A percentile compares a stretch with the other conserved stretches of the same genome.
Conservation (phyloP, 2,797 vertebrate genomes). For the Philypnodon macrostomus region DNA sequence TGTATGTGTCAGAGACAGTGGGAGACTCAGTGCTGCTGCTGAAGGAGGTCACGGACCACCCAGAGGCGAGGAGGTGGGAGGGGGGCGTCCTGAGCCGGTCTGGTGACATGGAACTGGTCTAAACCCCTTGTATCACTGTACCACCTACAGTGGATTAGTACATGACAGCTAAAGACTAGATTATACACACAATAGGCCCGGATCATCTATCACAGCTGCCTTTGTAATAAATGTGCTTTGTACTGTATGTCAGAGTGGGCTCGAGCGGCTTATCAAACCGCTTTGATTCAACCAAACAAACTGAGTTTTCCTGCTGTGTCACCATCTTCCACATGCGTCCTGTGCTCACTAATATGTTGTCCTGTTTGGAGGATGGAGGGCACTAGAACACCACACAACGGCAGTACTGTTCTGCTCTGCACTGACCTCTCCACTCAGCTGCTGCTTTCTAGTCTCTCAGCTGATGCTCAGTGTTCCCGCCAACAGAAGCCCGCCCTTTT, state of each 20-base stretch:
- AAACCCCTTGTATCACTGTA: constrained; percentile 54
- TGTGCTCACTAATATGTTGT: constrained; percentile 35
- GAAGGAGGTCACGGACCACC: constrained; percentile 71
- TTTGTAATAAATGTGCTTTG: constrained; percentile 37
- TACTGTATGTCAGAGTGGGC: constrained; percentile 43
- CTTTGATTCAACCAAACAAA: constrained; percentile 49
- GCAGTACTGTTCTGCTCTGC: constrained; percentile 5
- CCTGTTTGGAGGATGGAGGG: constrained; percentile 18
- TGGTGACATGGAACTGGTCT: constrained; percentile 71
- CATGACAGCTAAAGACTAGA: constrained; percentile 47
- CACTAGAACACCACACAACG: constrained; percentile 15
- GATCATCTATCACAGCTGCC: constrained; percentile 54
- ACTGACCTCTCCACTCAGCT: constrained; percentile 45
- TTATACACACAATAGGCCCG: constrained; percentile 53
- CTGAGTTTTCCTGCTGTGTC: constrained; percentile 42
- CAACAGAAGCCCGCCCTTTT: constrained; percentile 37
- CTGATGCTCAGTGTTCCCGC: constrained; percentile 46
- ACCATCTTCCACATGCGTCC: constrained; percentile 38
- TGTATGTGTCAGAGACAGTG: constrained; percentile 22
- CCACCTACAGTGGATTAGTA: constrained; percentile 71
- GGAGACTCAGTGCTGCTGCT: constrained; percentile 35
- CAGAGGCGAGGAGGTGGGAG: constrained; percentile 40
- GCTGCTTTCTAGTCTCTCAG: constrained; percentile 72
- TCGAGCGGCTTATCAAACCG: constrained; percentile 13
- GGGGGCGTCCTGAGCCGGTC: constrained; percentile 51